A percentile compares a stretch with the other conserved stretches of the same genome.
These are phyloP conservation scores for Chrysopilus asiliformis DNA, from an alignment of 2,888 invertebrate species.

Conservation along the genomic window DNA sequence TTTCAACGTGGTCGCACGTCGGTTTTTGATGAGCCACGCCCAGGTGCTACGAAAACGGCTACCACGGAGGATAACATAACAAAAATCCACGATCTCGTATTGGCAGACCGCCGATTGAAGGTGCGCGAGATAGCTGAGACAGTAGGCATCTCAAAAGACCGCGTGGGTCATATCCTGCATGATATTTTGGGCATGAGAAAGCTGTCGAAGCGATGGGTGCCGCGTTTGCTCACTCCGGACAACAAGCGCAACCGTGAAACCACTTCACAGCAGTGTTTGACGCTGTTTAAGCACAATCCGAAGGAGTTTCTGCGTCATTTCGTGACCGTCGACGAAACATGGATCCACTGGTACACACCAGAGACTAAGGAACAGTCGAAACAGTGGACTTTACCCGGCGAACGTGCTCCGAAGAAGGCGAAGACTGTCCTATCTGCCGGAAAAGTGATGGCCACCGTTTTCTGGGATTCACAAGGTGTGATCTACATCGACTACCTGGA, in stretches of 20 bases:
- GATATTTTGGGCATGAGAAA: slow-evolving; percentile 2
- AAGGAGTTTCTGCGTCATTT: slow-evolving; percentile 1
- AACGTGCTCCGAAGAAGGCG: neutral
- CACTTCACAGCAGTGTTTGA: neutral
- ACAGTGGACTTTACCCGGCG: neutral
- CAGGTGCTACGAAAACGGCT: neutral
- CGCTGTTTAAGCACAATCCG: slow-evolving; percentile 1
- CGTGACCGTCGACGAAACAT: neutral
- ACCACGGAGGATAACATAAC: neutral
- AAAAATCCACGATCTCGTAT: neutral
- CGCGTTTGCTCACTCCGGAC: slow-evolving; percentile 1
- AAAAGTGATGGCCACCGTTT: neutral
- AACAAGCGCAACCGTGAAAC: slow-evolving; percentile 4
- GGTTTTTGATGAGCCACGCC: neutral
- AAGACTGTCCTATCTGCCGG: neutral
- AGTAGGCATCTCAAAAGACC: neutral
- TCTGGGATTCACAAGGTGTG: neutral
- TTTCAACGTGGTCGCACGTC: neutral
- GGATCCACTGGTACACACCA: neutral
- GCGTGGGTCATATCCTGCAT: slow-evolving; percentile 2
- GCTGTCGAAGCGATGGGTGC: neutral
- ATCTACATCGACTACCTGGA: neutral
- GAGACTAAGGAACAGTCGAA: neutral
- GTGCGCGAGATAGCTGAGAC: neutral
- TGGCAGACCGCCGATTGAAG: neutral